phyloP scores from a whole-genome alignment of 2,113 vertebrate genomes.

The Anguilla rostrata region DNA sequence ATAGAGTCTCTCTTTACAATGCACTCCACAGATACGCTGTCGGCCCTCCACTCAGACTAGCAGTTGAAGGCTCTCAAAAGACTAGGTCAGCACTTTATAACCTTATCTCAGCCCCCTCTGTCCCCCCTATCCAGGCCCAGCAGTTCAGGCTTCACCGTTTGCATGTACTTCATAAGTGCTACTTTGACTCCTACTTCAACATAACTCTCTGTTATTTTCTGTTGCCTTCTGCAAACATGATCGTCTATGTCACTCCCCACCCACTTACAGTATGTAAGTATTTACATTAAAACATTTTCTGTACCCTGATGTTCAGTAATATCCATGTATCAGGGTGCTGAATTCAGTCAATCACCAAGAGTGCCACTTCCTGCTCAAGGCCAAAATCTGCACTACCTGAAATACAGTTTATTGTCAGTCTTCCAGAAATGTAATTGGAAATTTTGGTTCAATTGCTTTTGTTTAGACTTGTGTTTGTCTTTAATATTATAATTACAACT shows the following conservation, averaged over 20 bases:
- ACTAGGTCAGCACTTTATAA: not conserved
- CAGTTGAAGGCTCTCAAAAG: not conserved
- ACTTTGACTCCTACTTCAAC: not conserved
- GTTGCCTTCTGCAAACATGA: not conserved
- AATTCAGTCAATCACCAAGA: too few species aligned
- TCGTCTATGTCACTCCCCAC: not conserved
- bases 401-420: too few species aligned
- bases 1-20: conserved; percentile 37
- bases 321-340: too few species aligned
- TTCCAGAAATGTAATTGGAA: too few species aligned
- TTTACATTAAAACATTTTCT: not conserved
- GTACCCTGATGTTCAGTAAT: too few species aligned
- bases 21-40: conserved; percentile 17
- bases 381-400: too few species aligned
- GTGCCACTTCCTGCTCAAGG: too few species aligned
- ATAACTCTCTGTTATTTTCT: not conserved
- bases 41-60: not conserved
- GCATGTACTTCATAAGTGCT: not conserved
- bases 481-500: too few species aligned
- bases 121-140: not conserved
- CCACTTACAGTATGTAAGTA: not conserved
- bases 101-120: not conserved
- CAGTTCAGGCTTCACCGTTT: not conserved
- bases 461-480: too few species aligned
- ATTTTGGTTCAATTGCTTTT: too few species aligned